These are phyloP conservation scores for Callospermophilus lateralis DNA, from an alignment of 2,113 vertebrate species.

Conservation along the genomic window DNA sequence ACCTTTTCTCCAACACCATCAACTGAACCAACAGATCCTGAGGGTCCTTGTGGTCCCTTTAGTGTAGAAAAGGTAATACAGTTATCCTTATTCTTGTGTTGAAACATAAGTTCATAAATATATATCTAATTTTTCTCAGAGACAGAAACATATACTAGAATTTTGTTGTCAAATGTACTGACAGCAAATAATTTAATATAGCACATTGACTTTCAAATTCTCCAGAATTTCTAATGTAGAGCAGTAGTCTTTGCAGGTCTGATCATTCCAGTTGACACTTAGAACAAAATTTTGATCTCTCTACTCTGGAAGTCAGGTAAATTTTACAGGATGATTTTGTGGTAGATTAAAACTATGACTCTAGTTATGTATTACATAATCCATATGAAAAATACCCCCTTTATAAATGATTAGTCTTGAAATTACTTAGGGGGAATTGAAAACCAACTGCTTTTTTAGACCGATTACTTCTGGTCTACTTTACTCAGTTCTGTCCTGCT, in stretches of 20 bases:
- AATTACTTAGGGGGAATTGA: not conserved
- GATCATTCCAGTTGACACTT: not conserved
- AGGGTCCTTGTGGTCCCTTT: constrained; percentile 97
- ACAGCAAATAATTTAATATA: not conserved
- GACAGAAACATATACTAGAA: not conserved
- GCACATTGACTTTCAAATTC: constrained; percentile 16
- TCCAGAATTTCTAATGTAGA: not conserved
- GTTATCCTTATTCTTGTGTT: not conserved
- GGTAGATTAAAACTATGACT: not conserved
- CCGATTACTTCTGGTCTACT: not conserved
- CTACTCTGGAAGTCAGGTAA: not conserved
- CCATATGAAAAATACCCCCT: not conserved
- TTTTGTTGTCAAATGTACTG: not conserved
- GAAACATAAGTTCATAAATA: not conserved
- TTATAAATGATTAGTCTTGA: not conserved
- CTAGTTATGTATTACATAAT: not conserved
- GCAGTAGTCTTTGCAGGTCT: not conserved
- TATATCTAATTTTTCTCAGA: not conserved
- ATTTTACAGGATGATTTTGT: not conserved
- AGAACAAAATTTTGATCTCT: not conserved
- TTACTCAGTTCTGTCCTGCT: not conserved
- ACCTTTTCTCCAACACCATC: constrained; percentile 98
- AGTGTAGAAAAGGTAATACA: constrained; percentile 54
- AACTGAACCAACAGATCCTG: constrained; percentile 95
- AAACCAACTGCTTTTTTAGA: not conserved